These are phyloP conservation scores for Lathamus discolor DNA, from an alignment of 2,113 vertebrate species.

Conservation along the genomic window DNA sequence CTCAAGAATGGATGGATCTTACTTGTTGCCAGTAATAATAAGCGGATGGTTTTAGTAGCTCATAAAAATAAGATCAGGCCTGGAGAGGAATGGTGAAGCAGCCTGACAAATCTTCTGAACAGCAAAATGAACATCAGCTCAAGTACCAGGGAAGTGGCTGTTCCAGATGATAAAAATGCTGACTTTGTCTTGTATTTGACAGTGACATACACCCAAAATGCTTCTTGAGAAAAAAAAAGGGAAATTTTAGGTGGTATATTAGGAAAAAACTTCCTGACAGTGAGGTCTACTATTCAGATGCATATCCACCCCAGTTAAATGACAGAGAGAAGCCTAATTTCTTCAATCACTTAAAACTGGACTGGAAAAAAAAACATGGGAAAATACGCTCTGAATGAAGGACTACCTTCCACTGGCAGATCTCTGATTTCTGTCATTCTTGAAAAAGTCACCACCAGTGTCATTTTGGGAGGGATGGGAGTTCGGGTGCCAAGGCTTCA, in stretches of 20 bases:
- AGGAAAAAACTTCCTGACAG: not conserved
- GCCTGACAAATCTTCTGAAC: constrained; percentile 21
- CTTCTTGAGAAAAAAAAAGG: not conserved
- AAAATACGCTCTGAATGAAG: not conserved
- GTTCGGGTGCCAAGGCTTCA: not conserved
- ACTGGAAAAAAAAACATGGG: not conserved
- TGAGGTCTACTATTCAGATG: not conserved
- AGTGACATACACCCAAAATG: not conserved
- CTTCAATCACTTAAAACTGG: not conserved
- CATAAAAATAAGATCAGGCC: constrained; percentile 19
- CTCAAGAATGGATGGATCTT: constrained; percentile 7
- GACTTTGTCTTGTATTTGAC: constrained; percentile 6
- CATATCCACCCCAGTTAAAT: not conserved
- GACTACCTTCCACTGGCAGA: not conserved
- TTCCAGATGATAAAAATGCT: not conserved
- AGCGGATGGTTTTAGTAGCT: constrained; percentile 23
- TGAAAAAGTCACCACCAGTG: not conserved
- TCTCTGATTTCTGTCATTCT: not conserved
- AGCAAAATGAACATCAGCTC: not conserved
- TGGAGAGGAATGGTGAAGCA: constrained; percentile 26
- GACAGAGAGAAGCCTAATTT: not conserved
- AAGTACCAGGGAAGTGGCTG: not conserved
- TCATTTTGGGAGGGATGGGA: not conserved
- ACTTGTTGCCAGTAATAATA: constrained; percentile 21
- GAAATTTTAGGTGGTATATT: not conserved